Base-by-base conservation (phyloP, 2,113 vertebrate species). In the Apaloderma vittatum region DNA sequence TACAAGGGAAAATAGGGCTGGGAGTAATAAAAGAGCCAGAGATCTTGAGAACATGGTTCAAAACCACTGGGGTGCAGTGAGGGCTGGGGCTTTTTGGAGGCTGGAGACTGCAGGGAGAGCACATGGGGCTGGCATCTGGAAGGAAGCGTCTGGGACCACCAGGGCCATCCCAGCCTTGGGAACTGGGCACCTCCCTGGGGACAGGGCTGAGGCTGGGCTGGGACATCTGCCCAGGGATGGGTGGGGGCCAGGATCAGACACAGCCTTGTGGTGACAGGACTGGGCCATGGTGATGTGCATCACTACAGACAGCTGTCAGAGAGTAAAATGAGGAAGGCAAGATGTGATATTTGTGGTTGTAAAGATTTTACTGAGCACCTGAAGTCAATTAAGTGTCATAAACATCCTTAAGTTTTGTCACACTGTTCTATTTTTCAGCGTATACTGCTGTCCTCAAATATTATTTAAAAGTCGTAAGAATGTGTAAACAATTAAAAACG, bases 261-360 rank as follows among this genome's bases (percentile, higher is more conserved):
- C 80, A 84, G 37, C 54, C 48, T 61, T 15, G 15, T 12, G 63
- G 4, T 27, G 43, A 8, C 59, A 27, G 45, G 48, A 48, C 45
- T 15, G 71, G 63, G 30, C 40, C 18, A 3, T 0, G 0, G 34
- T 17, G 72, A 36, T 16, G 26, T 11, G 62, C 32, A 5, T 21
- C 0, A 0, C 62, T 91, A 21, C 11, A 12, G 27, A 19, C 27
- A 13, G 37, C 1, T 55, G 12, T 43, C 24, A 15, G 45, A 76
- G 37, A 27, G 22, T 43, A 48, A 78, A 37, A 34, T 8, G 51
- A 36, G 18, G n/a, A 54, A 77, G 55, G 36, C 36, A 49, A 58
- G 49, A 32, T 43, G 30, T 15, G 20, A 6, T 46, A 5, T 40
- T 63, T 68, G 45, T 80, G 68, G 23, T 22, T 86, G 19, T 66